phyloP scores from a whole-genome alignment of 64 coral and sea anemone genomes.

The Pachyseris speciosa region DNA sequence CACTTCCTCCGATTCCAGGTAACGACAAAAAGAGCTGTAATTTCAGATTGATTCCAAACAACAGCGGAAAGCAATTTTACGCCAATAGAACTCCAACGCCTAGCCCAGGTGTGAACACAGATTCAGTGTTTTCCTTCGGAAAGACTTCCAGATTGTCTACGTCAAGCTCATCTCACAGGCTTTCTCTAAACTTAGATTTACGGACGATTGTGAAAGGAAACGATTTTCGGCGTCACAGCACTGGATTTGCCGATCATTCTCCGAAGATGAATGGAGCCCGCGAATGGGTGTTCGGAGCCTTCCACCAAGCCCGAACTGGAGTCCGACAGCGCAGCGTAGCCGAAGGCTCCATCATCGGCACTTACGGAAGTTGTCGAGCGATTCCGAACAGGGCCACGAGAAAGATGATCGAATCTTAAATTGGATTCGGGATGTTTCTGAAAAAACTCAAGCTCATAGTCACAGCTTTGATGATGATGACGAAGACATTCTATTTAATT shows the following conservation, averaged over 20 bases:
- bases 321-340: not conserved
- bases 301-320: constrained; percentile 8
- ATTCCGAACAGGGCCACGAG: not conserved
- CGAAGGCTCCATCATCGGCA: not conserved
- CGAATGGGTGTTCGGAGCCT: constrained; percentile 15
- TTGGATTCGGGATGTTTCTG: constrained; percentile 48
- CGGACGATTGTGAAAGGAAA: not conserved
- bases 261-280: not conserved
- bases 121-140: constrained; percentile 20
- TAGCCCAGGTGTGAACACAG: not conserved
- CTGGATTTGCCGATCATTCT: not conserved
- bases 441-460: not conserved
- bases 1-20: constrained; percentile 10
- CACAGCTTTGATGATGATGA: not conserved
- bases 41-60: not conserved
- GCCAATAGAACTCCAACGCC: constrained; percentile 3
- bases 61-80: not conserved
- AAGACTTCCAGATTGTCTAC: constrained; percentile 10
- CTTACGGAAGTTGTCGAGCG: constrained; percentile 8
- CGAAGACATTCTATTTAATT: not conserved
- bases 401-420: constrained; percentile 31
- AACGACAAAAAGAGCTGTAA: not conserved
- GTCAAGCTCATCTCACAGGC: not conserved
- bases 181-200: not conserved
- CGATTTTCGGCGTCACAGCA: not conserved